A percentile compares a stretch with the other conserved stretches of the same genome.
These are phyloP conservation scores for Gadopsis marmoratus DNA, from an alignment of 2,797 vertebrate species.

Conservation along the genomic window DNA sequence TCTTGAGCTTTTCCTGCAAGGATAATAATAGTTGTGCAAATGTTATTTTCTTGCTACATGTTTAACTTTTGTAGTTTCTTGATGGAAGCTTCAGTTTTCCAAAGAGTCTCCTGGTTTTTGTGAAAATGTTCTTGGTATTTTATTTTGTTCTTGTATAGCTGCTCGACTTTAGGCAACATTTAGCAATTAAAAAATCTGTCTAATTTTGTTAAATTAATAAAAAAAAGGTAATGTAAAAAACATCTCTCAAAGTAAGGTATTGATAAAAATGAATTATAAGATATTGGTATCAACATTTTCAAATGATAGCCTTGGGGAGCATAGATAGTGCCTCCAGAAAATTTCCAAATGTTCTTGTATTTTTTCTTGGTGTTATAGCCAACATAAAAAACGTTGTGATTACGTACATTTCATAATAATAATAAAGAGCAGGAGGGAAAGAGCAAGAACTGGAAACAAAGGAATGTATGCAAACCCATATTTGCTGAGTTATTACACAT, in stretches of 20 bases:
- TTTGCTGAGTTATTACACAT: slow-evolving; percentile 26
- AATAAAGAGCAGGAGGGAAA: background rate
- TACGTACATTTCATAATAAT: background rate
- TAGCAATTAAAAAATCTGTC: background rate
- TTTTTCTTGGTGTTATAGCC: background rate
- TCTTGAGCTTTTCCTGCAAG: background rate
- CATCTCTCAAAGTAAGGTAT: too few species aligned
- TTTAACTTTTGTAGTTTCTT: background rate
- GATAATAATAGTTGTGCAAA: background rate
- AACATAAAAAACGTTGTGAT: background rate
- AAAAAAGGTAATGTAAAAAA: background rate
- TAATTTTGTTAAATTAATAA: background rate
- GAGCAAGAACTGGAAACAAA: background rate
- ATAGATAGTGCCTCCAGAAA: background rate
- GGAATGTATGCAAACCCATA: background rate
- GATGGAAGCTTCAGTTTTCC: background rate
- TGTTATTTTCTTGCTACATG: background rate
- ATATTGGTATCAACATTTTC: background rate
- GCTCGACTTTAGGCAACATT: background rate
- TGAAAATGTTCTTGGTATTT: background rate
- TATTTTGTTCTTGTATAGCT: background rate
- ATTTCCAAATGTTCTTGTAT: background rate
- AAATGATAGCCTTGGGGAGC: background rate
- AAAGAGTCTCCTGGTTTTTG: background rate
- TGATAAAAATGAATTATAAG: too few species aligned